Percentiles rank a stretch among this genome's conserved stretches.
phyloP scores from a whole-genome alignment of 1,140 invertebrate species.

The Lerema accius region DNA sequence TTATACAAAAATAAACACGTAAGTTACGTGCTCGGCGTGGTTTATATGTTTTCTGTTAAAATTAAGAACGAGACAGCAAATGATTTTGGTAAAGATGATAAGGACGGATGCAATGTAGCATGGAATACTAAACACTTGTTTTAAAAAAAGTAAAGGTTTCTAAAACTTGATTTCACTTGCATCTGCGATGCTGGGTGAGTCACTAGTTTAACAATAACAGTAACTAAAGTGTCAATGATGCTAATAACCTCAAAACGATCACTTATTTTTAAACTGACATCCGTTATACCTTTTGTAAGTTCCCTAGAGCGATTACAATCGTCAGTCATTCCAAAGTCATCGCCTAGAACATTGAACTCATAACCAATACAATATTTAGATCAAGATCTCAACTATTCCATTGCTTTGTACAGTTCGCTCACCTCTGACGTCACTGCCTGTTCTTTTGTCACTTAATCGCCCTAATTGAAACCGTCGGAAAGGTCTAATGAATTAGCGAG shows the following conservation, averaged over 20 bases:
- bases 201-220: too few species aligned
- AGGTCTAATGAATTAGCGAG: constrained; percentile 24
- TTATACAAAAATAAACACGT: too few species aligned
- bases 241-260: not conserved
- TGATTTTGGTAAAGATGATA: too few species aligned
- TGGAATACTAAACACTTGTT: too few species aligned
- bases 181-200: too few species aligned
- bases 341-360: constrained; percentile 10
- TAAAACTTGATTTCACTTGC: too few species aligned
- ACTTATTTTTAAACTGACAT: not conserved
- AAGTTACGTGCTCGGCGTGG: too few species aligned
- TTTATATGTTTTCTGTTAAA: too few species aligned
- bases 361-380: not conserved
- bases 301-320: not conserved
- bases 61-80: too few species aligned
- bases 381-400: constrained; percentile 11
- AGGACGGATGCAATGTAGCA: too few species aligned
- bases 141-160: too few species aligned
- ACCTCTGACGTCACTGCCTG: constrained; percentile 30
- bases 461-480: constrained; percentile 37
- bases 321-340: constrained; percentile 8
- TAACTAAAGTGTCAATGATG: not conserved
- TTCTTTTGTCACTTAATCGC: constrained; percentile 39
- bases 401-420: constrained; percentile 25
- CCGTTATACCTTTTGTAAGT: constrained; percentile 1